Percentiles rank a stretch among this genome's conserved stretches.
These are phyloP conservation scores for Picus viridis DNA, from an alignment of 2,797 vertebrate species.

Conservation along the genomic window DNA sequence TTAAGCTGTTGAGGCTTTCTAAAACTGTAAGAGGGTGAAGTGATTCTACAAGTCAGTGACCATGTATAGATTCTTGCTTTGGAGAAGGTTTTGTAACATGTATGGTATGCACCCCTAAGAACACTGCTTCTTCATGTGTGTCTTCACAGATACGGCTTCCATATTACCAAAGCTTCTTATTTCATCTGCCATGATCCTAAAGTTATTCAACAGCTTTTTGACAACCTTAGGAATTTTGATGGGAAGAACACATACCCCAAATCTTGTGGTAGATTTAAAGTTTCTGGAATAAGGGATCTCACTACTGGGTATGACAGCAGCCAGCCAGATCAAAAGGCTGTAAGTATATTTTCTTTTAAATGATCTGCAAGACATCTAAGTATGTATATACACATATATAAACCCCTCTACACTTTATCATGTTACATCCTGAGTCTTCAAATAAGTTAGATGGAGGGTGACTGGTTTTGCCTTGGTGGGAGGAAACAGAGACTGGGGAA, in stretches of 20 bases:
- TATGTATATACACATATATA: background rate
- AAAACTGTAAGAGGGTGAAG: background rate
- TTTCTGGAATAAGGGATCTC: conserved; percentile 89
- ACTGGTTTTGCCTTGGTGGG: background rate
- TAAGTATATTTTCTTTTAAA: conserved; percentile 57
- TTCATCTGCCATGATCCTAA: conserved; percentile 94
- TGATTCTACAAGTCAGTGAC: background rate
- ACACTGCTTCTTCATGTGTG: background rate
- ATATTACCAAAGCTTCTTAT: conserved; percentile 94
- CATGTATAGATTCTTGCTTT: background rate
- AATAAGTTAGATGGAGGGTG: background rate
- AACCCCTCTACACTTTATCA: background rate
- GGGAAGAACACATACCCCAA: conserved; percentile 88
- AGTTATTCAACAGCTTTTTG: conserved; percentile 88
- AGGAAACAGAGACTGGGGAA: background rate
- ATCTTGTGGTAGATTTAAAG: conserved; percentile 86
- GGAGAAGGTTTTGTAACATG: background rate
- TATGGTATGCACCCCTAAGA: background rate
- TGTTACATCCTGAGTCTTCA: background rate
- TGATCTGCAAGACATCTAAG: background rate
- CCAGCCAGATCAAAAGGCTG: conserved; percentile 89
- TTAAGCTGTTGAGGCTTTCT: background rate
- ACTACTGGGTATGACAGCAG: conserved; percentile 94
- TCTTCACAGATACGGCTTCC: conserved; percentile 91
- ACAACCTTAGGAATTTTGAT: conserved; percentile 87